Percentiles rank a stretch among this genome's conserved stretches.
Conservation (phyloP, 2,797 vertebrate genomes). For the Channallabes apus region DNA sequence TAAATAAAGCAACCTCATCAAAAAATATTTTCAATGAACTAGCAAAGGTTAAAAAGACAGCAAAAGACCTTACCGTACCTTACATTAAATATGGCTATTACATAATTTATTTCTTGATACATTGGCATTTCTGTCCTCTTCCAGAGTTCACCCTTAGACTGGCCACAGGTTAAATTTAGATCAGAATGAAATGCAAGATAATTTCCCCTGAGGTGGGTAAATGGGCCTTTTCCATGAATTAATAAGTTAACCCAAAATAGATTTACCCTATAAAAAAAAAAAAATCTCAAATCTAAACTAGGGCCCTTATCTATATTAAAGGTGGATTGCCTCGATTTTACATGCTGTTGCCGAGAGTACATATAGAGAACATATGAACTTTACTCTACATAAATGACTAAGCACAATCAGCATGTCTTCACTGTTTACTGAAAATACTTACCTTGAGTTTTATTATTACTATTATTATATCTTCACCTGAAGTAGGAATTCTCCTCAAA, state of each 20-base stretch:
- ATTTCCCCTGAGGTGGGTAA: conserved; percentile 76
- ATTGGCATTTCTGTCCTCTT: conserved; percentile 35
- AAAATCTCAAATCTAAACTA: conserved; percentile 49
- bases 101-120: conserved; percentile 27
- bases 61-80: background rate
- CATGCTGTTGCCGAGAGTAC: background rate
- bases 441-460: no score
- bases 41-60: background rate
- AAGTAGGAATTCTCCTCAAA: conserved; percentile 59
- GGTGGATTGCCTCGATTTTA: background rate
- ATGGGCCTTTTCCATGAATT: conserved; percentile 71
- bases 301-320: conserved; percentile 44
- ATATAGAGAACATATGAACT: background rate
- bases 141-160: conserved; percentile 44
- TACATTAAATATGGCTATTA: background rate
- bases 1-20: background rate
- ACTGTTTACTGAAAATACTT: background rate
- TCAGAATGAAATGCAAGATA: conserved; percentile 61
- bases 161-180: conserved; percentile 66
- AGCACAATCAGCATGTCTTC: background rate
- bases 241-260: conserved; percentile 76
- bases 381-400: background rate
- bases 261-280: conserved; percentile 54
- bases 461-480: background rate
- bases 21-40: background rate